A percentile compares a stretch with the other conserved stretches of the same genome.
These are phyloP conservation scores for Drosophila neotestacea DNA, from an alignment of 2,888 invertebrate genomes.

Conservation along the genomic window DNA sequence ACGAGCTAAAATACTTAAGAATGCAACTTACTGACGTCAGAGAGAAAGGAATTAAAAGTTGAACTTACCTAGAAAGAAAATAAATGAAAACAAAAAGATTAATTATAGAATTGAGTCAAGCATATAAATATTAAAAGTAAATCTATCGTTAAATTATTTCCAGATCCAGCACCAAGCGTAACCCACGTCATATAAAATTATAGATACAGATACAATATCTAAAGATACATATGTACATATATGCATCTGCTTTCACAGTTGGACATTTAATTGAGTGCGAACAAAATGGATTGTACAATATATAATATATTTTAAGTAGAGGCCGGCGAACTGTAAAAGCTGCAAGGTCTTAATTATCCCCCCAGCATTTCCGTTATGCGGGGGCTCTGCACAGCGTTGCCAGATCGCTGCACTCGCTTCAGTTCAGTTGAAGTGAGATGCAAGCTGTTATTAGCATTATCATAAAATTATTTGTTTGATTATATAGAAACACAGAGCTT, in stretches of 20 bases:
- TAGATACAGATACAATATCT: conserved; percentile 17
- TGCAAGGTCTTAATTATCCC: conserved; percentile 39
- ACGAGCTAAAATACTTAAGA: conserved; percentile 9
- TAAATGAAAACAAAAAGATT: conserved; percentile 43
- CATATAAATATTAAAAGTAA: conserved; percentile 3
- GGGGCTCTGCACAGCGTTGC: conserved; percentile 12
- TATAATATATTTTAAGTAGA: conserved; percentile 15
- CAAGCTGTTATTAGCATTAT: conserved; percentile 52
- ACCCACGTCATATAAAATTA: conserved; percentile 34
- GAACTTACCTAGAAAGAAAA: conserved; percentile 66
- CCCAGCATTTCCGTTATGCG: conserved; percentile 39
- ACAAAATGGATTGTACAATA: conserved; percentile 34
- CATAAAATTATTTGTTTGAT: conserved; percentile 52
- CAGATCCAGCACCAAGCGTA: conserved; percentile 48
- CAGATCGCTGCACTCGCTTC: conserved; percentile 37
- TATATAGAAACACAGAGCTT: conserved; percentile 29
- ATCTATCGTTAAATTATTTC: conserved; percentile 18
- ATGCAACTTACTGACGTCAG: conserved; percentile 54
- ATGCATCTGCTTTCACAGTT: conserved; percentile 27
- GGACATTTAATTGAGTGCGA: conserved; percentile 70
- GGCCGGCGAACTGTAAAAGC: conserved; percentile 42
- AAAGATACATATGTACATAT: conserved; percentile 15
- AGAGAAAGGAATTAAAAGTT: conserved; percentile 10
- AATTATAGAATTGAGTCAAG: conserved; percentile 50
- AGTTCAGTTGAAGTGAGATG: conserved; percentile 27